Evolutionary conservation across 2,888 invertebrate species (phyloP).

Genomic region (Exocentrus adspersus): DNA sequence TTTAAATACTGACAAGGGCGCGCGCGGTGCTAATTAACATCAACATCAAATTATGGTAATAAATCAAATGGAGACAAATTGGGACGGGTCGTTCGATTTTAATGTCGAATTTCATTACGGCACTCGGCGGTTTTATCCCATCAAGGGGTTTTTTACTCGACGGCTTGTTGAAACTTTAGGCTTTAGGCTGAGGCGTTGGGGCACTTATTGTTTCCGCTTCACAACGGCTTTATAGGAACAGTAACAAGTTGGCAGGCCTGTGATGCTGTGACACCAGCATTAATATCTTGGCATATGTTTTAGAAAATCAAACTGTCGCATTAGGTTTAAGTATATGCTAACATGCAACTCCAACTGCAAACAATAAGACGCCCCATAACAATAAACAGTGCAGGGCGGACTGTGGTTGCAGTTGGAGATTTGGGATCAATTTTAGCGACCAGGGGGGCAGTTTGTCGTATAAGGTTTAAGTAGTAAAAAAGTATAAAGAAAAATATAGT

Average conservation of each 20-base stretch:
- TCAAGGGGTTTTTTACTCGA: conserved; percentile 19
- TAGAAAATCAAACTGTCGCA: no score
- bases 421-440: no score
- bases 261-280: background rate
- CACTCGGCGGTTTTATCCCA: conserved; percentile 22
- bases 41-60: conserved; percentile 18
- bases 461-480: no score
- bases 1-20: conserved; percentile 5
- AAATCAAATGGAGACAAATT: conserved; percentile 32
- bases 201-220: conserved; percentile 36
- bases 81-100: conserved; percentile 31
- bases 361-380: no score
- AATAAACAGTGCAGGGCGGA: no score
- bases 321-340: no score
- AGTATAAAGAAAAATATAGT: no score
- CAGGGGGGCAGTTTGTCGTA: no score
- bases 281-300: no score
- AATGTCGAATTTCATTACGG: conserved; percentile 33
- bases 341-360: no score
- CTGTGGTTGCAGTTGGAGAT: no score
- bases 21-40: conserved; percentile 15
- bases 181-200: conserved; percentile 20
- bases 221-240: background rate
- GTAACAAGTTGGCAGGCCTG: background rate
- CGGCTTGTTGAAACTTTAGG: conserved; percentile 26